Evolutionary conservation across 2,888 invertebrate species (phyloP), one percentile per base, ranked within the genome.

Genomic region (Polydrusus tereticollis): DNA sequence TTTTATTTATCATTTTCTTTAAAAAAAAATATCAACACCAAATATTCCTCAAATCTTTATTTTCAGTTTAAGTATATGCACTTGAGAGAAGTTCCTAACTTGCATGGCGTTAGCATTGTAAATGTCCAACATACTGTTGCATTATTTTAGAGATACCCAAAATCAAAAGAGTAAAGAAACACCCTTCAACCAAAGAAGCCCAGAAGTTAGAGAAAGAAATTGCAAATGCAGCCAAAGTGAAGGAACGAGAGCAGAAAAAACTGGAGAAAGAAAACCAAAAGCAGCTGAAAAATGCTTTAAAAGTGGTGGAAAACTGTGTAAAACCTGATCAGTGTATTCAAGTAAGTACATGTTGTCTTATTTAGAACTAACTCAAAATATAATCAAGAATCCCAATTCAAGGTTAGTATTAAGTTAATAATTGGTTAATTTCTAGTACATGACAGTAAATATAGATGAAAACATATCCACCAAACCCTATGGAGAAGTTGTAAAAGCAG

Each of bases 321-420:
- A 82, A 82, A 75, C 83, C 82, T 26, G 81, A 81, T 68, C 80
- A 83, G 72, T 82, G 81, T 60, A 73, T 81, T 14, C 83, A 83
- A 75, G 83, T 82, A 76, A 47, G 63, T 64, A n/a, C 4, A 7
- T 26, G 5, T 43, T 14, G 4, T 16, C 33, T 33, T 6, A 33
- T 1, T 33, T 4, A 33, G 33, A 33, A 10, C 1, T 10, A 1
- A 1, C 2, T 33, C 10, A 18, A 18, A 12, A 38, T 5, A n/a
- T 59, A n/a, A n/a, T n/a, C n/a, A n/a, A n/a, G n/a, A n/a, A n/a
- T n/a, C n/a, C n/a, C n/a, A n/a, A n/a, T n/a, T 20, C 7, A 50
- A 21, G 12, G 23, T 50, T 36, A 26, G 7, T 7, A 7, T 26
- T 26, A 3, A 14, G 18, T 18, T 72, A n/a, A n/a, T 18, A 43